A percentile compares a stretch with the other conserved stretches of the same genome.
Evolutionary conservation across 2,797 vertebrate species (phyloP).

Genomic region (Craterocephalus amniculus): DNA sequence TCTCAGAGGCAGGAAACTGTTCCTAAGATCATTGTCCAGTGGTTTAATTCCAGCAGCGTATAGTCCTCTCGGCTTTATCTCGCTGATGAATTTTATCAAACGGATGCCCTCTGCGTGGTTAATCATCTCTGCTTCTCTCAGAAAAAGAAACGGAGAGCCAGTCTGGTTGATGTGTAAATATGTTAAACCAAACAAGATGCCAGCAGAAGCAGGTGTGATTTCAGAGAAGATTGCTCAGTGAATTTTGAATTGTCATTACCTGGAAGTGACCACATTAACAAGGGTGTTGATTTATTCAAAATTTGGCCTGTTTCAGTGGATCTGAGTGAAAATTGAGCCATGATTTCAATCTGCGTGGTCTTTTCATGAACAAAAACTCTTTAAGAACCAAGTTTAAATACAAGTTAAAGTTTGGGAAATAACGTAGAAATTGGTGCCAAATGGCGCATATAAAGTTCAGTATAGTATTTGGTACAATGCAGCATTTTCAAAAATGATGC

Average conservation of each 20-base stretch:
- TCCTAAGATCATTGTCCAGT: neutral
- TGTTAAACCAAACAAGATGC: neutral
- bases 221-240: conserved; percentile 8
- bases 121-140: neutral
- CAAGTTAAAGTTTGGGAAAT: neutral
- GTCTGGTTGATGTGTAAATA: conserved; percentile 13
- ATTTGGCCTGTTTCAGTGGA: neutral
- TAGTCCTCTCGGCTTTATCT: neutral
- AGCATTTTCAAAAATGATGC: neutral
- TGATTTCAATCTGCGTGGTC: neutral
- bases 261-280: neutral
- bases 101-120: neutral
- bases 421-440: neutral
- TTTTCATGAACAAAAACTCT: neutral
- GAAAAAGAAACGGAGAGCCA: neutral
- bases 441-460: too few species aligned
- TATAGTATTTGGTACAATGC: too few species aligned
- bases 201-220: conserved; percentile 34
- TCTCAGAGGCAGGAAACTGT: neutral
- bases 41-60: conserved; percentile 1
- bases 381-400: too few species aligned
- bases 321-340: neutral
- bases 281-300: neutral
- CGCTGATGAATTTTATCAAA: neutral
- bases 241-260: conserved; percentile 7